These are phyloP conservation scores for Borostomias antarcticus DNA, from an alignment of 2,797 vertebrate species.

Conservation along the genomic window DNA sequence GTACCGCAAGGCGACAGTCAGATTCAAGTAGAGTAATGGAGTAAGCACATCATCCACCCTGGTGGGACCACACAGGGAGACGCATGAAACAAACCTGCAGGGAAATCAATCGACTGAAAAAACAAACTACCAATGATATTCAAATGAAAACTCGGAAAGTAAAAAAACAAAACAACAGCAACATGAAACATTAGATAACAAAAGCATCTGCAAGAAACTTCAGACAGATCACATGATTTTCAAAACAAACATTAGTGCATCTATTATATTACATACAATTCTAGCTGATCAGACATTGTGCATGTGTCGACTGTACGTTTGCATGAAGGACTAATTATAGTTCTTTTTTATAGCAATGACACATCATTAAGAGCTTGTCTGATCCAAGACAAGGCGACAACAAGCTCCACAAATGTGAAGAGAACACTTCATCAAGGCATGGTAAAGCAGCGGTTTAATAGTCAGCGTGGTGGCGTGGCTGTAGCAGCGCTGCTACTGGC, in stretches of 20 bases:
- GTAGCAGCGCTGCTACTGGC: no score
- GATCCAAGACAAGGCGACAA: constrained; percentile 28
- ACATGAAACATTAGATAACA: constrained; percentile 45
- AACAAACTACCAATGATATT: constrained; percentile 37
- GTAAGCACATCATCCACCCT: constrained; percentile 60
- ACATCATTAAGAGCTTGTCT: background rate
- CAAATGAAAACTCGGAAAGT: constrained; percentile 36
- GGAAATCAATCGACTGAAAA: constrained; percentile 38
- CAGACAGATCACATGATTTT: constrained; percentile 30
- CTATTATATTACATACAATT: constrained; percentile 47
- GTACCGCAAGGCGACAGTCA: constrained; percentile 47
- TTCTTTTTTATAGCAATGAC: constrained; percentile 28
- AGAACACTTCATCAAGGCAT: constrained; percentile 48
- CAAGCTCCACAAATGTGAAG: constrained; percentile 55
- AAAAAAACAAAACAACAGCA: constrained; percentile 33
- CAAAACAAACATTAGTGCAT: constrained; percentile 60
- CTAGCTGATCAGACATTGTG: background rate
- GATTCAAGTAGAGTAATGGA: constrained; percentile 70
- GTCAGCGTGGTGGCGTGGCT: constrained; percentile 7
- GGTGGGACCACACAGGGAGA: constrained; percentile 33
- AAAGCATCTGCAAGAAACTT: constrained; percentile 39
- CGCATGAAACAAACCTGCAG: constrained; percentile 66
- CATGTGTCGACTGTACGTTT: constrained; percentile 30
- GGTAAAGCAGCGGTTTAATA: constrained; percentile 1
- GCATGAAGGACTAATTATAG: constrained; percentile 33